Evolutionary conservation across 2,113 vertebrate species (phyloP), one percentile per base, ranked within the genome.

Genomic region (Carettochelys insculpta): DNA sequence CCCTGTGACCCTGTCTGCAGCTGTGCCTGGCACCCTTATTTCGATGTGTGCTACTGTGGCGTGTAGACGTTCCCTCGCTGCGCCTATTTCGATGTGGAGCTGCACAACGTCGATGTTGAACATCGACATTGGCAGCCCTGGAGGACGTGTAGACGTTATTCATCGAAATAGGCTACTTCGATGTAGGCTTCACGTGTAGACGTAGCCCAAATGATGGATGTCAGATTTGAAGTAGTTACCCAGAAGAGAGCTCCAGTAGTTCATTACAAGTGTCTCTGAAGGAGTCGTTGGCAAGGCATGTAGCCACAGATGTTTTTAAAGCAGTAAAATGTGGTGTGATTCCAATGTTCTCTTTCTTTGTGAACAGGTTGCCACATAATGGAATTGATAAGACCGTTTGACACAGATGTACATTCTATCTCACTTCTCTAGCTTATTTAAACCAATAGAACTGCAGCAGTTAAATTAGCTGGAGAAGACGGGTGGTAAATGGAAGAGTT

Each of bases 301-400:
- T 81, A 76, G 22, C 25, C 68, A 51, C 48, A 77, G 76, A 47
- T 88, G 82, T 88, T 73, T 56, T 80, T 90, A 87, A 65, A 88
- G 41, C 52, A 61, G 77, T n/a, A 31, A 88, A 17, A 53, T 34
- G 2, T 90, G 88, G 29, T 82, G 61, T 45, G 45, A 86, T 53
- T 51, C 17, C 76, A 82, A 5, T 45, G 20, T 76, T 95, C 80
- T 80, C 52, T 4, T 53, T 75, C 41, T 27, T n/a, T 43, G 53
- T 25, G 51, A 11, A 82, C 53, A 82, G 75, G 1, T 19, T 41
- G 53, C 53, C 73, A 53, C 71, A 43, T 38, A 56, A 77, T 51
- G 29, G 88, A 56, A 29, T 14, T 77, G 76, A 29, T 27, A 31
- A 45, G 53, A 38, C 38, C 34, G 38, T 19, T 19, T 68, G 34